A percentile compares a stretch with the other conserved stretches of the same genome.
phyloP scores from a whole-genome alignment of 2,797 vertebrate genomes.

The Chromis chromis region DNA sequence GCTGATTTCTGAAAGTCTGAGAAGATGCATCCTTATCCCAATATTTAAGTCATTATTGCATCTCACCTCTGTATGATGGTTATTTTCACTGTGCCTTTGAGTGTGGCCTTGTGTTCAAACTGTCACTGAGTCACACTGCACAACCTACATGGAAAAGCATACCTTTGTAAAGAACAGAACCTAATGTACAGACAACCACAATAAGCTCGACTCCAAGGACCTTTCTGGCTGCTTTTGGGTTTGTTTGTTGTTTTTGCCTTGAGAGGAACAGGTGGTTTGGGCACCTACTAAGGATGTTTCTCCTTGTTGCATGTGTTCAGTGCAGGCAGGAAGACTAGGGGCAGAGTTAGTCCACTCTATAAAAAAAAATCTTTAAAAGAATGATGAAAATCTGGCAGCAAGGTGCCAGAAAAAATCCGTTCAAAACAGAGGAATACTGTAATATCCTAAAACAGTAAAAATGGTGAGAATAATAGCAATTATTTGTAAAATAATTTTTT shows the following conservation, averaged over 20 bases:
- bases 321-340: background rate
- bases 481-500: no score
- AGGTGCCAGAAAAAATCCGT: no score
- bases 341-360: background rate
- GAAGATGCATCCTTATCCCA: background rate
- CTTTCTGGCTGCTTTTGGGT: background rate
- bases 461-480: no score
- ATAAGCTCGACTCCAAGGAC: background rate
- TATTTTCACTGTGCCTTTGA: background rate
- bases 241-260: no score
- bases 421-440: no score
- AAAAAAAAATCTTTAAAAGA: no score
- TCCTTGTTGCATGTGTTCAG: background rate
- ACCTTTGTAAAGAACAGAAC: background rate
- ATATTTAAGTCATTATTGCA: background rate
- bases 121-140: no score
- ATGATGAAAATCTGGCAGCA: no score
- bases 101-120: background rate
- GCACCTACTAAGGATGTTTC: background rate
- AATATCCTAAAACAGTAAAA: no score
- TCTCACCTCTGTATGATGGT: background rate
- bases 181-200: background rate
- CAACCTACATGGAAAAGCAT: background rate
- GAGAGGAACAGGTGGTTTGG: background rate
- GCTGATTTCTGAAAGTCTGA: background rate